A percentile compares a stretch with the other conserved stretches of the same genome.
Conservation (phyloP, 2,113 vertebrate species). For the human (Homo sapiens) region GRCh38 chr3:6746501-6747000, state of each 20-base stretch:
- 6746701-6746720: background rate
- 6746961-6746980: background rate
- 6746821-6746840: background rate
- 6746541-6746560: background rate
- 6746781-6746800: background rate
- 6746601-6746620: background rate
- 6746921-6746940: background rate
- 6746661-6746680: background rate
- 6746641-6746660: background rate
- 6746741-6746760: background rate
- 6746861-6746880: fast-evolving
- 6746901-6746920: background rate
- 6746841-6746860: background rate
- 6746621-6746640: background rate
- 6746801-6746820: background rate
- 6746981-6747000: background rate
- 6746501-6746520: background rate
- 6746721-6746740: background rate
- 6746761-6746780: background rate
- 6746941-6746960: background rate
- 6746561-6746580: background rate
- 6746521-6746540: background rate
- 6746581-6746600: background rate
- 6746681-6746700: background rate
- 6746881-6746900: background rate